Conservation (phyloP, 1,140 invertebrate species). For the Leptonema lineaticorne region DNA sequence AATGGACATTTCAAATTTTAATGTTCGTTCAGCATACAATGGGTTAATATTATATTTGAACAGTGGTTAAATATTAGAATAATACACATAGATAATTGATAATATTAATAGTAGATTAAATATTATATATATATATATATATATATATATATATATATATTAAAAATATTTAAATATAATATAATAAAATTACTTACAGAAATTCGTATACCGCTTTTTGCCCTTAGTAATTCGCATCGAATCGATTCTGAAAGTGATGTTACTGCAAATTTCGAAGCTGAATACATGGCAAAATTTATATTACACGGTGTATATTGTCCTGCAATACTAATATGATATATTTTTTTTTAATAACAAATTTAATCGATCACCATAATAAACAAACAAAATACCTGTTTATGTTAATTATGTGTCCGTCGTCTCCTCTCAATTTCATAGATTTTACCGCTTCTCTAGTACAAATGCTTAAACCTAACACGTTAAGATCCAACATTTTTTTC, state of each 20-base stretch:
- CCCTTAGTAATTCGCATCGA: not conserved
- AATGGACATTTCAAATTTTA: too few relatives aligned
- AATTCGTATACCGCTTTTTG: not conserved
- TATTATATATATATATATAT: too few relatives aligned
- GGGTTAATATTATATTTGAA: too few relatives aligned
- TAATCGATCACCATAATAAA: slow-evolving; percentile 29
- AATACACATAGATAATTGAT: too few relatives aligned
- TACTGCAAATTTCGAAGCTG: not conserved
- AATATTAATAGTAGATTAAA: too few relatives aligned
- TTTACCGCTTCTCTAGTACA: slow-evolving; percentile 60
- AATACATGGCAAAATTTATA: not conserved
- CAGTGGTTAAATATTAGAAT: too few relatives aligned
- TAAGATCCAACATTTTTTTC: slow-evolving; percentile 57
- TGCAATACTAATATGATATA: slow-evolving; percentile 46
- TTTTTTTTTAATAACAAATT: slow-evolving; percentile 39
- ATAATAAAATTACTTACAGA: not conserved
- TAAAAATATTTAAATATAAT: too few relatives aligned
- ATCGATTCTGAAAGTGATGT: not conserved
- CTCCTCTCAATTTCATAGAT: slow-evolving; percentile 58
- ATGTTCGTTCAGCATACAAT: too few relatives aligned
- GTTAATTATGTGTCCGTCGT: slow-evolving; percentile 68
- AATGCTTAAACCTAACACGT: slow-evolving; percentile 59
- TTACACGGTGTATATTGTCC: slow-evolving; percentile 47
- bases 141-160: too few relatives aligned
- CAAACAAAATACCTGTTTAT: slow-evolving; percentile 58